Base-by-base conservation (phyloP, 2,888 invertebrate species). In the Coleophora deauratella region DNA sequence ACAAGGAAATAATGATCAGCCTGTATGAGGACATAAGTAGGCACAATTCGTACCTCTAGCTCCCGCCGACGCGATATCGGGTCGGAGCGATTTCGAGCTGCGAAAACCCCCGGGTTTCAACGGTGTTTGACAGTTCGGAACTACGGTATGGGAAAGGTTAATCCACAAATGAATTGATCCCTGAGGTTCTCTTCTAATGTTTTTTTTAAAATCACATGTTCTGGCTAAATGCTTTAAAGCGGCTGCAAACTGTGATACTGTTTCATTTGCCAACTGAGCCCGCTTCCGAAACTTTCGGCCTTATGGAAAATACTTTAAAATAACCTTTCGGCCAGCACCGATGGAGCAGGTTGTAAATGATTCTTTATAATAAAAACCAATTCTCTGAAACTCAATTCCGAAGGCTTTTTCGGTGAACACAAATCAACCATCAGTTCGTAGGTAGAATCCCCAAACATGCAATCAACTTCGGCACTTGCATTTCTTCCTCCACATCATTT, bases 161-260 rank as follows among this genome's bases (percentile, higher is more conserved):
- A 12, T 9, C 38, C 42, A 12, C 38, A 42, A 1, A 42, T 12
- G 10, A 42, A 42, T n/a, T 28, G 28, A 13, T 28, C 28, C 1
- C 28, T n/a, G 27, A 37, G 11, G 11, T 28, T 37, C 11, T 28
- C 28, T 10, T 28, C 9, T 9, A 37, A 28, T 7, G 9, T 7
- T 1, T 27, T 10, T n/a, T 0, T 11, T 10, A n/a, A 28, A 28
- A 2, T 12, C 9, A n/a, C 37, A 27, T 3, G 10, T 9, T 9
- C 35, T 35, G 14, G 35, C 8, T 21, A 35, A 10, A 9, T 35
- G 14, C n/a, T 21, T 35, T 7, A 37, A 9, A 9, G 27, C 37
- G 12, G 37, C 37, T 12, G 12, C 37, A 13, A 28, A 37, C 9
- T 27, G 12, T 28, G 6, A 8, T 7, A 37, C 28, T 11, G 9